Base-by-base conservation (phyloP, 2,888 invertebrate species). In the Himalopsyche anomala region DNA sequence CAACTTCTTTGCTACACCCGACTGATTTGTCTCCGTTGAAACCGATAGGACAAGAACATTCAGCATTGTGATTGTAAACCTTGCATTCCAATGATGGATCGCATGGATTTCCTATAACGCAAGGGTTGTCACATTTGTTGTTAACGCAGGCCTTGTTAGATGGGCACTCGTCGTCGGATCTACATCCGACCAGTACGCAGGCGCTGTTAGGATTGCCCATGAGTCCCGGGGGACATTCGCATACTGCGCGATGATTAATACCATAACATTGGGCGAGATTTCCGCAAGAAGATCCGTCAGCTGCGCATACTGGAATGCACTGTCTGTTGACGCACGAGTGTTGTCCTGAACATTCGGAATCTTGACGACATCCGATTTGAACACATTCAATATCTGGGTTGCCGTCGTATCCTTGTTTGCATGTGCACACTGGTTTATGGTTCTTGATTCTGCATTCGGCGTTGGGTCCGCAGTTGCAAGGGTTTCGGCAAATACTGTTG, bases 401-500 rank as follows among this genome's bases (percentile, higher is more conserved):
- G 84, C 98, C 98, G 88, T 97, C 95, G 89, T 95, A 98, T 80
- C 97, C 97, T 90, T 95, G 95, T 87, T 94, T 94, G 91, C 98
- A 98, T 0, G 97, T 96, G 90, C 98, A 98, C 0, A 97, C 95
- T 0, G 98, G 97, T 91, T 97, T 97, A 90, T 98, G 98, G 90
- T 96, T 95, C 91, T 95, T 95, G 88, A 97, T 96, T 90, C 96
- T 94, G 90, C 98, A 98, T 89, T 97, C 95, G 1, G 98, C 96
- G 90, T 97, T 96, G 0, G 96, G 94, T 69, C 98, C 98, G 90
- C 97, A 97, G 88, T 96, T 95, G 90, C 98, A 98, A 6, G 98
- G 98, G 90, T 97, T 95, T 89, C 94, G 94, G 90, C 98, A 98
- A 28, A 97, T 93, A 36, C 96, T 96, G 89, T 95, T 95, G 87